A percentile compares a stretch with the other conserved stretches of the same genome.
phyloP scores from a whole-genome alignment of 2,888 invertebrate genomes.

The Drosophila merina region DNA sequence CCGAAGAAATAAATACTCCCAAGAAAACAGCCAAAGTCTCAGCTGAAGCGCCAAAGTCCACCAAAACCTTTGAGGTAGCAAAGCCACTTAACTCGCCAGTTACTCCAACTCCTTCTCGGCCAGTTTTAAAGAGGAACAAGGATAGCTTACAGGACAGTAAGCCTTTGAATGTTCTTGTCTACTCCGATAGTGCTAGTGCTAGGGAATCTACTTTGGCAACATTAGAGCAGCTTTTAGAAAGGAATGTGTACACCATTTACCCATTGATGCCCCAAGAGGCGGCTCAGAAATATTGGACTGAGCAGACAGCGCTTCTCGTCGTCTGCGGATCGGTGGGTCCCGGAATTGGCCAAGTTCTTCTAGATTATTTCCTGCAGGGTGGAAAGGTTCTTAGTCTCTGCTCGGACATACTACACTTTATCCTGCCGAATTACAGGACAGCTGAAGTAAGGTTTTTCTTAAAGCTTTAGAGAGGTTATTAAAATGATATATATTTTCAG shows the following conservation, averaged over 20 bases:
- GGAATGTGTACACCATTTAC: conserved; percentile 87
- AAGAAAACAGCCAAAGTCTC: not conserved
- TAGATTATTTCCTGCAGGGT: conserved; percentile 90
- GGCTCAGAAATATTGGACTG: conserved; percentile 82
- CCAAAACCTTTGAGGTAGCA: conserved; percentile 60
- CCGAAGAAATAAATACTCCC: not conserved
- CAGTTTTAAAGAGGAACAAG: conserved; percentile 80
- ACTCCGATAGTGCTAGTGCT: conserved; percentile 90
- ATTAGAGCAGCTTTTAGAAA: conserved; percentile 88
- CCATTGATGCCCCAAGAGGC: conserved; percentile 85
- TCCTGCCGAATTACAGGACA: conserved; percentile 92
- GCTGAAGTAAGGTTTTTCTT: conserved; percentile 88
- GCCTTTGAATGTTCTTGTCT: conserved; percentile 92
- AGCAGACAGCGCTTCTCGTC: conserved; percentile 89
- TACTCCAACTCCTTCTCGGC: conserved; percentile 49
- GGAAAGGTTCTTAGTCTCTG: conserved; percentile 91
- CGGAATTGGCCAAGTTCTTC: conserved; percentile 87
- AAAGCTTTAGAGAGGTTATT: not conserved
- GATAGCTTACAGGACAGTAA: conserved; percentile 85
- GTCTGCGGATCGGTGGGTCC: conserved; percentile 90
- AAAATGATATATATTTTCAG: conserved; percentile 78
- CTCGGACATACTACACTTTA: conserved; percentile 91
- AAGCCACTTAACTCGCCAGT: conserved; percentile 52
- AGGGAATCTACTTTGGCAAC: conserved; percentile 90
- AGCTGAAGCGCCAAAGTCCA: conserved; percentile 18